Percentiles rank a stretch among this genome's conserved stretches.
These are phyloP conservation scores for Ptychadena robeensis DNA, from an alignment of 2,797 vertebrate species.

Conservation along the genomic window DNA sequence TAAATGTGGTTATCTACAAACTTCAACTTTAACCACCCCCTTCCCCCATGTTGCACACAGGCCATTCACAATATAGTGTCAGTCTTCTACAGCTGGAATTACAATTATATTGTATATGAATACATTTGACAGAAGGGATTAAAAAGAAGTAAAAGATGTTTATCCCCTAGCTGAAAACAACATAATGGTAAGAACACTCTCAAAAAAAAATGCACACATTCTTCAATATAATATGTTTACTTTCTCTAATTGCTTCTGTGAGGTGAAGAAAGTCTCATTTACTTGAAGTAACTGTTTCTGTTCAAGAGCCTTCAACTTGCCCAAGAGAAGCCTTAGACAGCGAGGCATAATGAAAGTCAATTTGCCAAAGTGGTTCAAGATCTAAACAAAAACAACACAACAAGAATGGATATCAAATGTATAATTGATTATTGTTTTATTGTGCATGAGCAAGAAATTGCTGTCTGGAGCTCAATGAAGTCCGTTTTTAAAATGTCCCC, in stretches of 20 bases:
- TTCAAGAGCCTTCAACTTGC: neutral
- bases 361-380: neutral
- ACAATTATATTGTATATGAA: no score
- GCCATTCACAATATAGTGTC: no score
- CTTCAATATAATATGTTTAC: conserved; percentile 14
- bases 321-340: conserved; percentile 1
- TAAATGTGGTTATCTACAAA: no score
- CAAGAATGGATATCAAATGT: neutral
- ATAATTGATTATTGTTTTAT: no score
- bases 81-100: no score
- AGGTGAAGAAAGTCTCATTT: conserved; percentile 24
- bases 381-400: neutral
- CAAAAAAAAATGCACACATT: neutral
- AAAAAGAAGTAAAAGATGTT: no score
- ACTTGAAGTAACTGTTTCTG: neutral
- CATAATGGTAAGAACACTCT: neutral
- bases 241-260: conserved; percentile 23
- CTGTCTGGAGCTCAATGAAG: no score
- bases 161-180: neutral
- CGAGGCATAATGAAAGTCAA: conserved; percentile 7
- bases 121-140: no score
- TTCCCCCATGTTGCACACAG: no score
- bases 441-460: no score
- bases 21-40: no score
- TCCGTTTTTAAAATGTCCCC: no score